These are phyloP conservation scores for Gymnocypris eckloni DNA, from an alignment of 2,797 vertebrate species.

Conservation along the genomic window DNA sequence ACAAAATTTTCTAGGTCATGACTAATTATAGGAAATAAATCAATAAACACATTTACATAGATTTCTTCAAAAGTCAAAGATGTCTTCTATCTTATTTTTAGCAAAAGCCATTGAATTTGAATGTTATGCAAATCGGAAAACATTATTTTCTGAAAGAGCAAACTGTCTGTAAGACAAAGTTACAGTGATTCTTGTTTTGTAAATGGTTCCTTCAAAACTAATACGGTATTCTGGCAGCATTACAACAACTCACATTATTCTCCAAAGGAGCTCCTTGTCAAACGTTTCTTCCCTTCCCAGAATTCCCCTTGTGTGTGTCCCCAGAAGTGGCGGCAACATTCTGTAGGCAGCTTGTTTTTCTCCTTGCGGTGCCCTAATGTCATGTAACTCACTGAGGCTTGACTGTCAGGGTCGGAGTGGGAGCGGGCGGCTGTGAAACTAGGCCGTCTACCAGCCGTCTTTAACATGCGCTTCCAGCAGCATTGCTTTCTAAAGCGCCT, in stretches of 20 bases:
- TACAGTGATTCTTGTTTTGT: slow-evolving; percentile 17
- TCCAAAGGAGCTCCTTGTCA: neutral
- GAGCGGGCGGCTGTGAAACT: slow-evolving; percentile 30
- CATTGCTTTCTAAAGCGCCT: slow-evolving; percentile 25
- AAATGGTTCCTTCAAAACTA: neutral
- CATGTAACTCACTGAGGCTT: slow-evolving; percentile 44
- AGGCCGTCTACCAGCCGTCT: slow-evolving; percentile 48
- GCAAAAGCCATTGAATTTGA: slow-evolving; percentile 17
- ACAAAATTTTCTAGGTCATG: neutral
- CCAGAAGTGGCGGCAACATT: slow-evolving; percentile 26
- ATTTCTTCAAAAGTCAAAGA: neutral
- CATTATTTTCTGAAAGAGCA: neutral
- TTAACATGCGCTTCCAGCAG: slow-evolving; percentile 23
- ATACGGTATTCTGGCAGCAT: slow-evolving; percentile 4
- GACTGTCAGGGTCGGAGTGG: slow-evolving; percentile 38
- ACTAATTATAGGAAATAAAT: slow-evolving; percentile 8
- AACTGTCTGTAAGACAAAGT: slow-evolving; percentile 12
- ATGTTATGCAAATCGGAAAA: slow-evolving; percentile 23
- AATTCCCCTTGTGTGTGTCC: slow-evolving; percentile 34
- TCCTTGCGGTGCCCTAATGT: slow-evolving; percentile 15
- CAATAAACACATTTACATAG: neutral
- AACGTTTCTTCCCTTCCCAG: slow-evolving; percentile 24
- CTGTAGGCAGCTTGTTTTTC: slow-evolving; percentile 40
- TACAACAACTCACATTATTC: slow-evolving; percentile 6
- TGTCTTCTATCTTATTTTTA: slow-evolving; percentile 23